These are phyloP conservation scores for Drosophila quasianomalipes DNA, from an alignment of 2,888 invertebrate species.

Conservation along the genomic window DNA sequence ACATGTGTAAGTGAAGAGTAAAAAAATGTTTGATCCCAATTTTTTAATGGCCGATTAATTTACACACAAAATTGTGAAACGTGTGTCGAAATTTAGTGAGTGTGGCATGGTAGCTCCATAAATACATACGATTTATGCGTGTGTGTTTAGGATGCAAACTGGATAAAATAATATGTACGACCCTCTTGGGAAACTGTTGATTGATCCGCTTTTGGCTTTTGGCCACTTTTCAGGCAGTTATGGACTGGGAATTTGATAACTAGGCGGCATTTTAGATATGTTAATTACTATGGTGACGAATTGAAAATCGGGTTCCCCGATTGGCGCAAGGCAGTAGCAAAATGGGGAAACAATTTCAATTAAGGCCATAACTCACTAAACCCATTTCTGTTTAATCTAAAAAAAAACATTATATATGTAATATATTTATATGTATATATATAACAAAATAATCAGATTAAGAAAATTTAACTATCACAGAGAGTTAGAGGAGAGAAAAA, in stretches of 20 bases:
- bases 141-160: conserved; percentile 25
- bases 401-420: no score
- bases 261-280: background rate
- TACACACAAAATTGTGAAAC: conserved; percentile 7
- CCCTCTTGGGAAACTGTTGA: conserved; percentile 29
- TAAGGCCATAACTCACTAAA: background rate
- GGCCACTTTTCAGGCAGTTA: background rate
- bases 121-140: background rate
- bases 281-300: background rate
- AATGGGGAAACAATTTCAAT: background rate
- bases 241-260: conserved; percentile 2
- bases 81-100: conserved; percentile 18
- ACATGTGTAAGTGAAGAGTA: conserved; percentile 6
- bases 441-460: background rate
- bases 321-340: background rate
- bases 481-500: background rate
- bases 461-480: background rate
- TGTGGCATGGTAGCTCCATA: conserved; percentile 1
- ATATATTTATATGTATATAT: no score
- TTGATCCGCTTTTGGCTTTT: conserved; percentile 27
- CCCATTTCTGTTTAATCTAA: background rate
- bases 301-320: background rate
- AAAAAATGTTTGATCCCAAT: conserved; percentile 8
- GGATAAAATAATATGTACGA: conserved; percentile 21
- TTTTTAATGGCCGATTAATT: conserved; percentile 15